Percentiles rank a stretch among this genome's conserved stretches.
Conservation (phyloP, 2,888 invertebrate genomes). For the Temnothorax rugatulus region DNA sequence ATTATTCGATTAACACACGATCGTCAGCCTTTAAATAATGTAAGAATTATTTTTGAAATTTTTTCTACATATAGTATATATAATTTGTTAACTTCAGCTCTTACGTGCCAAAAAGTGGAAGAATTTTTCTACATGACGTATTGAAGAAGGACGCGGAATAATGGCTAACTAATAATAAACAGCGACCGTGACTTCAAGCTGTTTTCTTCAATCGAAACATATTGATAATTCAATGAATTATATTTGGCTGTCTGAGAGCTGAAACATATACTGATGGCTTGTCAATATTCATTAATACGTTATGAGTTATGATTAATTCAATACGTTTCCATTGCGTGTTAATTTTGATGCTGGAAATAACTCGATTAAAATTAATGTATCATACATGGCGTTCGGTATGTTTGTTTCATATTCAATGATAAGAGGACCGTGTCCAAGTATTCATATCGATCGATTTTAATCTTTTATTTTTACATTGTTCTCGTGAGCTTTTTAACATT, state of each 20-base stretch:
- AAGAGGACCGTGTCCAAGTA: background rate
- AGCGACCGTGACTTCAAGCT: background rate
- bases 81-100: too few species aligned
- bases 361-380: background rate
- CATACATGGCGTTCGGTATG: background rate
- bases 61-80: background rate
- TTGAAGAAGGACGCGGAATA: background rate
- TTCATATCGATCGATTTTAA: background rate
- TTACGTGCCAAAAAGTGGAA: too few species aligned
- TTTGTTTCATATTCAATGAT: background rate
- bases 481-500: conserved; percentile 56
- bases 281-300: conserved; percentile 5
- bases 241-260: conserved; percentile 11
- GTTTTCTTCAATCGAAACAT: conserved; percentile 16
- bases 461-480: conserved; percentile 53
- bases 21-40: background rate
- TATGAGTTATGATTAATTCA: background rate
- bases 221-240: conserved; percentile 36
- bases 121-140: background rate
- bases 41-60: background rate
- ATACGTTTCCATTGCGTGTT: background rate
- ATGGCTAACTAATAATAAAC: background rate
- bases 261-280: background rate
- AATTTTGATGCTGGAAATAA: background rate
- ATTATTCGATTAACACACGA: background rate